phyloP scores from a whole-genome alignment of 2,888 invertebrate genomes.

The Chymomyza caudatula region DNA sequence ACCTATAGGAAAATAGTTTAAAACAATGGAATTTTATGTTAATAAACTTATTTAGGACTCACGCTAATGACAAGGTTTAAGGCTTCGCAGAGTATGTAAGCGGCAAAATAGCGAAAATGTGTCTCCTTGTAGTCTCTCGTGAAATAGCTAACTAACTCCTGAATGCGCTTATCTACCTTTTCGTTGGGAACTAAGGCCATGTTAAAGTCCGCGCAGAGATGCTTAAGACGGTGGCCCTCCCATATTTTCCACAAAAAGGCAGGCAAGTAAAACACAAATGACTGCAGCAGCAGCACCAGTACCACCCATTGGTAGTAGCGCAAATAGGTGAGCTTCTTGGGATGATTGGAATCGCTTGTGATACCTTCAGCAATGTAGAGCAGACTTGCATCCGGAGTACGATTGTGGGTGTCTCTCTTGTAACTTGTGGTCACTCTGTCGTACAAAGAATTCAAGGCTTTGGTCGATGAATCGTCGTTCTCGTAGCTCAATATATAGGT shows the following conservation, averaged over 20 bases:
- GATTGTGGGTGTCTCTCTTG: neutral
- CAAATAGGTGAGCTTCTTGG: conserved; percentile 61
- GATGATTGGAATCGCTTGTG: neutral
- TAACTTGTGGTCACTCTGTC: neutral
- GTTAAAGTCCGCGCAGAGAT: conserved; percentile 72
- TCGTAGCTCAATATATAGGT: conserved; percentile 80
- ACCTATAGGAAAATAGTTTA: conserved; percentile 45
- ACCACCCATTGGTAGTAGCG: conserved; percentile 78
- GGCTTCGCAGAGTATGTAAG: conserved; percentile 85
- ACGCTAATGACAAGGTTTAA: conserved; percentile 87
- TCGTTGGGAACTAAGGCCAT: conserved; percentile 57
- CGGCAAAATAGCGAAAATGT: conserved; percentile 80
- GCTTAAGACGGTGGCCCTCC: conserved; percentile 79
- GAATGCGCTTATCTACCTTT: conserved; percentile 48
- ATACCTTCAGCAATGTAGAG: conserved; percentile 14
- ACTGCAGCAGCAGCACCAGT: conserved; percentile 71
- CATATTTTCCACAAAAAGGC: conserved; percentile 76
- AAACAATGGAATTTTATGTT: neutral
- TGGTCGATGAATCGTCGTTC: neutral
- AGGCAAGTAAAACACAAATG: conserved; percentile 74
- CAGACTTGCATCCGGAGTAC: neutral
- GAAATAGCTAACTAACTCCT: conserved; percentile 69
- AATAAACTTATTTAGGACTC: conserved; percentile 73
- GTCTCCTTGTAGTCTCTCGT: conserved; percentile 66
- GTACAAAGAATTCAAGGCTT: neutral